Conservation (phyloP, 2,113 vertebrate genomes). For the Sialia sialis region DNA sequence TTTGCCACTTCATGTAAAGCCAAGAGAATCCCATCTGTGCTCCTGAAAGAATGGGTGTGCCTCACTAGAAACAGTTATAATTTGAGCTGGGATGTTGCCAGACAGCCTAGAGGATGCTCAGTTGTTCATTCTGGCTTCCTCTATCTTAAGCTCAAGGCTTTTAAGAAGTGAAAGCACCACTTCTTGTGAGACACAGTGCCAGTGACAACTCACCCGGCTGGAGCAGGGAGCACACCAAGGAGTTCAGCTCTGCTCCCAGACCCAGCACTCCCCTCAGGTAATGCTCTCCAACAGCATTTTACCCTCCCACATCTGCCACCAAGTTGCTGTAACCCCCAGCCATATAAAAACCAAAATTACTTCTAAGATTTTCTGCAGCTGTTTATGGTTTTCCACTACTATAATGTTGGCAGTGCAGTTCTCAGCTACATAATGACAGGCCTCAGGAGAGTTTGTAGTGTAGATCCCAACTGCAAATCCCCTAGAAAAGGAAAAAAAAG, state of each 20-base stretch:
- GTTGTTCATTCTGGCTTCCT: not conserved
- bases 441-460: slow-evolving; percentile 88
- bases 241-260: not conserved
- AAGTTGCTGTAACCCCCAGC: not conserved
- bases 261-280: not conserved
- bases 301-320: not conserved
- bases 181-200: not conserved
- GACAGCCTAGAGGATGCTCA: not conserved
- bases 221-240: not conserved
- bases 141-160: not conserved
- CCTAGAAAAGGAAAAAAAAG: slow-evolving; percentile 39
- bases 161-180: not conserved
- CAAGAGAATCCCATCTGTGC: not conserved
- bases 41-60: not conserved
- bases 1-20: not conserved
- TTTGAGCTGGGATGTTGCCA: not conserved
- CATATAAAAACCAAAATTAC: slow-evolving; percentile 59
- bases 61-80: not conserved
- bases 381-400: slow-evolving; percentile 88
- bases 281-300: not conserved
- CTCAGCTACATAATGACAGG: slow-evolving; percentile 83
- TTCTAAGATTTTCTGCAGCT: slow-evolving; percentile 90
- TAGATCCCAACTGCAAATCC: slow-evolving; percentile 93
- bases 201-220: not conserved
- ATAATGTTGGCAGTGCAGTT: slow-evolving; percentile 83